phyloP scores from a whole-genome alignment of 2,113 vertebrate species.

The Saccopteryx leptura region DNA sequence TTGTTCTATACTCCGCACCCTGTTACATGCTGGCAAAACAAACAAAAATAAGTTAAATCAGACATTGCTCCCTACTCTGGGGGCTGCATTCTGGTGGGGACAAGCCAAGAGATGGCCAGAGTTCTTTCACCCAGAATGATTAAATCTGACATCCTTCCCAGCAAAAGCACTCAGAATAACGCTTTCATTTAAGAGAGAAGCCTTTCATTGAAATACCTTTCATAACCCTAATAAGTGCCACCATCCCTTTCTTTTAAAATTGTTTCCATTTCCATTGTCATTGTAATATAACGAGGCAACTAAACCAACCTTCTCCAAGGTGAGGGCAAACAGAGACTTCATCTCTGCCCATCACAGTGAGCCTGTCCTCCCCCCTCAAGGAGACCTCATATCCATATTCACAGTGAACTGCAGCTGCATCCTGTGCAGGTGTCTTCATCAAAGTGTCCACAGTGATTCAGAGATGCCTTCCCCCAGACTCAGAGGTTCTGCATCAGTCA shows the following conservation, averaged over 20 bases:
- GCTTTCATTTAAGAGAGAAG: neutral
- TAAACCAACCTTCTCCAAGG: neutral
- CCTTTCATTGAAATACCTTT: neutral
- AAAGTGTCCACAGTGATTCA: constrained; percentile 50
- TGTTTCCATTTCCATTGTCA: neutral
- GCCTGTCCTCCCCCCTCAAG: neutral
- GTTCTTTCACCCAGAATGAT: neutral
- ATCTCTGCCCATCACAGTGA: neutral
- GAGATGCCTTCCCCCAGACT: neutral
- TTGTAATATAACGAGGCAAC: constrained; percentile 3
- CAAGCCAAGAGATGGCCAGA: neutral
- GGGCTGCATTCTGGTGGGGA: neutral
- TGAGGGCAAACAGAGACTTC: too few species aligned
- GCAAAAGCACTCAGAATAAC: neutral
- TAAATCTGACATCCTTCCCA: neutral
- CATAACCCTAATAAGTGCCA: neutral
- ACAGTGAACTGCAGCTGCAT: neutral
- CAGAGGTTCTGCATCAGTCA: neutral
- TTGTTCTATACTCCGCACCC: neutral
- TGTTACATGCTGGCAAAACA: neutral
- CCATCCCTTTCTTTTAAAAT: constrained; percentile 20
- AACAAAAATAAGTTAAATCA: neutral
- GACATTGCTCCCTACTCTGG: neutral
- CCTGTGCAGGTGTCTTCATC: neutral
- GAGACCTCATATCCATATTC: neutral